These are phyloP conservation scores for Vesta saturnalis DNA, from an alignment of 2,888 invertebrate genomes.

Conservation along the genomic window DNA sequence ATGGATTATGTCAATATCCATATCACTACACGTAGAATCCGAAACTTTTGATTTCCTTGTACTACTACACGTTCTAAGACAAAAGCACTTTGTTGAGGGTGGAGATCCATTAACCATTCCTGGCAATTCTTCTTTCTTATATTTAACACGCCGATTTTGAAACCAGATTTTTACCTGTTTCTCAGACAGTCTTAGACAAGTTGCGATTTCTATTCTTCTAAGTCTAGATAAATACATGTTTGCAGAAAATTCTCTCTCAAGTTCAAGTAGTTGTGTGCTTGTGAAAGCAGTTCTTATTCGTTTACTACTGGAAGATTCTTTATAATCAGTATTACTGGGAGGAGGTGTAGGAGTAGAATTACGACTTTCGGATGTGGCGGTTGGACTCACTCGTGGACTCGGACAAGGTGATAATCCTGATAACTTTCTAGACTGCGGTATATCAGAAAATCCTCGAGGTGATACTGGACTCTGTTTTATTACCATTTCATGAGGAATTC, in stretches of 20 bases:
- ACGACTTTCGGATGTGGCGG: slow-evolving; percentile 59
- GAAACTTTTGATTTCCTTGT: slow-evolving; percentile 50
- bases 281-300: slow-evolving; percentile 94
- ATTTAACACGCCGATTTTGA: slow-evolving; percentile 91
- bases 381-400: slow-evolving; percentile 44
- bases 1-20: slow-evolving; percentile 59
- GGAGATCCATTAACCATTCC: slow-evolving; percentile 38
- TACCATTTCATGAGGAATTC: slow-evolving; percentile 50
- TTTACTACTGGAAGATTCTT: slow-evolving; percentile 77
- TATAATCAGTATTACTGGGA: slow-evolving; percentile 61
- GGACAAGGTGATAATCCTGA: slow-evolving; percentile 14
- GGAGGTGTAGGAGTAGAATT: slow-evolving; percentile 68
- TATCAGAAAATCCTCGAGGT: slow-evolving; percentile 23
- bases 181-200: slow-evolving; percentile 85
- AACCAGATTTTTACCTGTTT: slow-evolving; percentile 98
- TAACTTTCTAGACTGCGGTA: slow-evolving; percentile 16
- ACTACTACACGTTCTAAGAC: slow-evolving; percentile 62
- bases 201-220: slow-evolving; percentile 92
- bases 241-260: slow-evolving; percentile 88
- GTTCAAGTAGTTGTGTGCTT: slow-evolving; percentile 84
- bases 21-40: slow-evolving; percentile 55
- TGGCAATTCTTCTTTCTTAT: slow-evolving; percentile 88
- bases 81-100: slow-evolving; percentile 62
- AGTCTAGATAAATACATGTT: slow-evolving; percentile 93
- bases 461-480: slow-evolving; percentile 34